A percentile compares a stretch with the other conserved stretches of the same genome.
phyloP scores from a whole-genome alignment of 1,140 invertebrate genomes.

The Rhizoglyphus robini region DNA sequence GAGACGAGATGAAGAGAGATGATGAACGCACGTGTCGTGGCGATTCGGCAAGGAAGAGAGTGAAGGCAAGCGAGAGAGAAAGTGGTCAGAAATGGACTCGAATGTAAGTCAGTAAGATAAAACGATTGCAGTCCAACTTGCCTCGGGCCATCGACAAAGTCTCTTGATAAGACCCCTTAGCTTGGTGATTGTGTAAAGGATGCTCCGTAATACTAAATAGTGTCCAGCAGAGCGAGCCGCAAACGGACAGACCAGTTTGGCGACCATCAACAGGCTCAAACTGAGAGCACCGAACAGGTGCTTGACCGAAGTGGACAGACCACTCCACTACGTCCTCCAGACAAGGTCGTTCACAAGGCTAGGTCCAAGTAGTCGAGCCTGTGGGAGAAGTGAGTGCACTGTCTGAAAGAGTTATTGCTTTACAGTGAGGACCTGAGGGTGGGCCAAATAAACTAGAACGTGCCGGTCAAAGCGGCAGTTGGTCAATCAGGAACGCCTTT shows the following conservation, averaged over 20 bases:
- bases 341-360: too few relatives aligned
- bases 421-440: too few relatives aligned
- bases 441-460: too few relatives aligned
- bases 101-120: constrained; percentile 14
- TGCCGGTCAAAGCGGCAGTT: too few relatives aligned
- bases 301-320: not conserved
- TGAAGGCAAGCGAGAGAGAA: constrained; percentile 1
- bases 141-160: not conserved
- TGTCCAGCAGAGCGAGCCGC: not conserved
- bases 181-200: not conserved
- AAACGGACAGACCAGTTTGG: constrained; percentile 3
- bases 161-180: constrained; percentile 10
- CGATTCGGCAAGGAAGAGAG: not conserved
- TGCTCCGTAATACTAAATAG: not conserved
- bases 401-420: too few relatives aligned
- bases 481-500: too few relatives aligned
- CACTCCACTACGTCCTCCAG: not conserved
- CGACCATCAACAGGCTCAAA: not conserved
- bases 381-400: too few relatives aligned
- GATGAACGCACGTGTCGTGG: not conserved
- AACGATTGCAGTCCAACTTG: not conserved
- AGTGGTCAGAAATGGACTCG: constrained; percentile 6
- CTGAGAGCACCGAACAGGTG: not conserved
- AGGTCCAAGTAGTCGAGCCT: not conserved
- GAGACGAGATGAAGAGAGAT: not conserved